Evolutionary conservation across 2,888 invertebrate species (phyloP), one percentile per base, ranked within the genome.

Genomic region (Brachypalpus laphriformis): DNA sequence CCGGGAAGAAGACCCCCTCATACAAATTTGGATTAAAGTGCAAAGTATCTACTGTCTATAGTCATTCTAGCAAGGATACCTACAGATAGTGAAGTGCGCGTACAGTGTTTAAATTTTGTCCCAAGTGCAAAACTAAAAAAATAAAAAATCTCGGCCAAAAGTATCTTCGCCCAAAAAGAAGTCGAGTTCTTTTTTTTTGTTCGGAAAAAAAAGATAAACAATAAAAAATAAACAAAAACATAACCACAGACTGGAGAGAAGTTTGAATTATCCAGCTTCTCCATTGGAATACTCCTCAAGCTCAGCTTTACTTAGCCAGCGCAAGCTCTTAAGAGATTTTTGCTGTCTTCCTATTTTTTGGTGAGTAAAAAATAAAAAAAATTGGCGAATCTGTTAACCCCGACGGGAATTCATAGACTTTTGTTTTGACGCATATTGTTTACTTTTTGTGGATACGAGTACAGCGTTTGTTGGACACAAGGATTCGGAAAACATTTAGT

Each of bases 1-100:
- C 54, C 56, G 54, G 54, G 42, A 74, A n/a, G n/a, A n/a, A n/a
- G n/a, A n/a, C n/a, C 34, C 34, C n/a, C 7, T 42, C 18, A 16
- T 49, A 61, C 47, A 34, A 34, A 81, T 72, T 78, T 83, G 83
- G 74, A 83, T 80, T 77, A 83, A 74, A 80, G 83, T 82, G 72
- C 16, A 57, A 49, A 70, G 8, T 40, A 51, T 7, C 56, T 63
- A 40, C n/a, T 2, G 25, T 37, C 22, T 8, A 11, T 6, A 34
- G n/a, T 42, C 6, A 4, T 49, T 28, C n/a, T 16, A 28, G 42
- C 34, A 72, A 72, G 72, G 66, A 66, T 72, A 72, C 18, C 61
- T 8, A 59, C 18, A 16, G 11, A 56, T 8, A 66, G 82, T 78
- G 78, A 59, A 65, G 77, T 77, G 65, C 28, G 51, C 45, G 9